Evolutionary conservation across 1,140 invertebrate species (phyloP).

Genomic region (Halyomorpha halys): DNA sequence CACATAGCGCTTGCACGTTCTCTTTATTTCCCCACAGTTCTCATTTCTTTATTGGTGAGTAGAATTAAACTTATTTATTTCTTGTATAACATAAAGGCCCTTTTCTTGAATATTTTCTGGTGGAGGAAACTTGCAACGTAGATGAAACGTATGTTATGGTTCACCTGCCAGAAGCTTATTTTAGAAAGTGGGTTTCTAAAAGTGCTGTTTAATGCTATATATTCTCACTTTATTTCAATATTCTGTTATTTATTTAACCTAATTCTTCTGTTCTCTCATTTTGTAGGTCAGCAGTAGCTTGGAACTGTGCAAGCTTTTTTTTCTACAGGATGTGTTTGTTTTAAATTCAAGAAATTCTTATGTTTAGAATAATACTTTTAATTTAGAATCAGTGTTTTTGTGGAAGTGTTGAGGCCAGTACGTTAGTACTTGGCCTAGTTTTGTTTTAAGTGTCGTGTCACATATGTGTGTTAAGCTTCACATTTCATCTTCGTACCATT

Average conservation of each 20-base stretch:
- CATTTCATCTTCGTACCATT: not conserved
- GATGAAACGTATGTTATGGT: no score
- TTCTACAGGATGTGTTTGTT: no score
- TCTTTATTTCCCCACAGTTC: not conserved
- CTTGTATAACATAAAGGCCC: no score
- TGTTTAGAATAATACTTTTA: slow-evolving; percentile 10
- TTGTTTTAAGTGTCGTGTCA: slow-evolving; percentile 13
- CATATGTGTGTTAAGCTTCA: slow-evolving; percentile 22
- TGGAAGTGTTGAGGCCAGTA: slow-evolving; percentile 19
- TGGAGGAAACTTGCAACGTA: no score
- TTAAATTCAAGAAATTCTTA: not conserved
- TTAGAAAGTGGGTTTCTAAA: slow-evolving; percentile 11
- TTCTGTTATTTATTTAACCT: no score
- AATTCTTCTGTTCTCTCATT: no score
- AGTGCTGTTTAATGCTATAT: not conserved
- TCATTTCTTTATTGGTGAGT: slow-evolving; percentile 6
- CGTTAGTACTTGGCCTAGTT: slow-evolving; percentile 10
- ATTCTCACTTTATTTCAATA: not conserved
- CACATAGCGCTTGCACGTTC: slow-evolving; percentile 12
- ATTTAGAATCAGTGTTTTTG: slow-evolving; percentile 7
- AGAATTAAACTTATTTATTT: not conserved
- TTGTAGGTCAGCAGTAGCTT: no score
- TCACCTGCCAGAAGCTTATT: not conserved
- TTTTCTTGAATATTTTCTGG: no score
- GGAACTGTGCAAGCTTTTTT: no score